Evolutionary conservation across 2,797 vertebrate genomes (phyloP).

Genomic region (Fringilla coelebs): DNA sequence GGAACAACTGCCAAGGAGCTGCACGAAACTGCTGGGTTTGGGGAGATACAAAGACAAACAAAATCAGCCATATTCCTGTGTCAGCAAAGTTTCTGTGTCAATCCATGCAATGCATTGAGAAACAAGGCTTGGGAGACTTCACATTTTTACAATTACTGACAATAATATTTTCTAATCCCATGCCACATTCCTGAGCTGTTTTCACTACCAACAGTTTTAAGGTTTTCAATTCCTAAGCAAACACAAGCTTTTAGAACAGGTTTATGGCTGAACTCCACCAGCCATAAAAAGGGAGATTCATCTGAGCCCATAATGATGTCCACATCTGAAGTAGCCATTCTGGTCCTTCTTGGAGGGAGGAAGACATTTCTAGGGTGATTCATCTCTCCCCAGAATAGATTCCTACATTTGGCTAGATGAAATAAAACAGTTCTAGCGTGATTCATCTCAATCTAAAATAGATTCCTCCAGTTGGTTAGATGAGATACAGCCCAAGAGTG

Average conservation of each 20-base stretch:
- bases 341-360: background rate
- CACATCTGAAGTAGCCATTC: background rate
- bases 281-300: background rate
- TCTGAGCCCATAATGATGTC: background rate
- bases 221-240: background rate
- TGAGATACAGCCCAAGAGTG: background rate
- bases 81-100: background rate
- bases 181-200: background rate
- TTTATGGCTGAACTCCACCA: background rate
- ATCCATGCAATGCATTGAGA: background rate
- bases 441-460: constrained; percentile 58
- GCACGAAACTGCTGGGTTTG: background rate
- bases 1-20: background rate
- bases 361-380: constrained; percentile 21
- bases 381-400: constrained; percentile 37
- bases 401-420: constrained; percentile 20
- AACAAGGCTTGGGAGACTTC: background rate
- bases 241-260: background rate
- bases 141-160: background rate
- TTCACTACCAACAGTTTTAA: background rate
- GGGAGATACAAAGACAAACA: background rate
- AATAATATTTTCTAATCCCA: background rate
- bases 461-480: constrained; percentile 4
- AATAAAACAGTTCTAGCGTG: constrained; percentile 40
- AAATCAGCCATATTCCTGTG: background rate